phyloP scores from a whole-genome alignment of 2,888 invertebrate species.

The Plebejus argus region DNA sequence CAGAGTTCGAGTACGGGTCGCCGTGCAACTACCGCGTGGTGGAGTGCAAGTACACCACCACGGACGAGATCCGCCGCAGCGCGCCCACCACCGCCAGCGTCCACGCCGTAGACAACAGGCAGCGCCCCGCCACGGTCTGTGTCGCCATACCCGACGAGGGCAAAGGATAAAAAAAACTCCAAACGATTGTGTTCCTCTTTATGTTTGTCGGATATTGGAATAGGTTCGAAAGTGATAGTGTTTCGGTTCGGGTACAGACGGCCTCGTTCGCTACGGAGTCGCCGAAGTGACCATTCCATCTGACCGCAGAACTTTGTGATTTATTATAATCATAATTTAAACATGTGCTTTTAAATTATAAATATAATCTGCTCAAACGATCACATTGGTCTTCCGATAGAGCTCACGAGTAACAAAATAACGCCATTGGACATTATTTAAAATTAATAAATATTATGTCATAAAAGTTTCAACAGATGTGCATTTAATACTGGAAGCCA shows the following conservation, averaged over 20 bases:
- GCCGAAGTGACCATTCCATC: constrained; percentile 41
- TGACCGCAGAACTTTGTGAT: constrained; percentile 32
- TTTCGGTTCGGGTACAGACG: constrained; percentile 37
- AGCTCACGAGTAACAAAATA: constrained; percentile 50
- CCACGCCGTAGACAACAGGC: constrained; percentile 53
- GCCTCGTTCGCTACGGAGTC: constrained; percentile 35
- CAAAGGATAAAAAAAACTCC: constrained; percentile 64
- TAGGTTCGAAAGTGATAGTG: constrained; percentile 39
- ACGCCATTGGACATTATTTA: constrained; percentile 31
- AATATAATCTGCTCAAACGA: constrained; percentile 46
- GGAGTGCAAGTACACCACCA: constrained; percentile 74
- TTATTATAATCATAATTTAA: constrained; percentile 29
- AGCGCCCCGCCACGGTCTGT: constrained; percentile 77
- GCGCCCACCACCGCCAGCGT: constrained; percentile 49
- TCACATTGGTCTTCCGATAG: constrained; percentile 68
- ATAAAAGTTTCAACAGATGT: neutral
- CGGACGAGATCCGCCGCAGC: constrained; percentile 63
- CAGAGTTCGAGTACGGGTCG: constrained; percentile 70
- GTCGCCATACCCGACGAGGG: constrained; percentile 81
- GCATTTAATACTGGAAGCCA: constrained; percentile 21
- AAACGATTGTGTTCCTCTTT: constrained; percentile 19
- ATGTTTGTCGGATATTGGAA: constrained; percentile 37
- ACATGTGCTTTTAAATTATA: constrained; percentile 30
- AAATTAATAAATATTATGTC: neutral
- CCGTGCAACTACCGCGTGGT: constrained; percentile 74